A percentile compares a stretch with the other conserved stretches of the same genome.
phyloP scores from a whole-genome alignment of 2,113 vertebrate genomes.

The Megaceryle maxima region DNA sequence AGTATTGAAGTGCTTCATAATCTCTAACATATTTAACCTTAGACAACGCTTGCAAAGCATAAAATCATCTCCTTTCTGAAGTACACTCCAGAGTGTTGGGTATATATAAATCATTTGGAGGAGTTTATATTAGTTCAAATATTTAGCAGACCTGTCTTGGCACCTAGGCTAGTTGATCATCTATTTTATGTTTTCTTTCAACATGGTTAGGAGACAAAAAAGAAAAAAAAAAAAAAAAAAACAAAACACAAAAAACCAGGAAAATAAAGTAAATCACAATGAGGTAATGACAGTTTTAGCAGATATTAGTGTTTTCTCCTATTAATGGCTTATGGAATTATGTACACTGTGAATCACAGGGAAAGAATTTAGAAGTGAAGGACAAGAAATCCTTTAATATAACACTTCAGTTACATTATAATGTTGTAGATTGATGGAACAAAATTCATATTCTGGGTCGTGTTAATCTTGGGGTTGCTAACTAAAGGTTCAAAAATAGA shows the following conservation, averaged over 20 bases:
- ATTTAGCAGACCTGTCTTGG: not conserved
- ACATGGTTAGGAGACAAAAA: not conserved
- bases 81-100: not conserved
- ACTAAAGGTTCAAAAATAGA: not conserved
- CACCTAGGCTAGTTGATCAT: not conserved
- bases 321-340: not conserved
- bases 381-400: not conserved
- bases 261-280: not conserved
- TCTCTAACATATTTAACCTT: not conserved
- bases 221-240: no score
- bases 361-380: not conserved
- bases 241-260: no score
- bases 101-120: not conserved
- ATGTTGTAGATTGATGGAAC: not conserved
- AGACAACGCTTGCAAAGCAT: not conserved
- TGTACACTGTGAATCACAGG: accelerated
- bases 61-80: not conserved
- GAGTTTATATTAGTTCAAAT: not conserved
- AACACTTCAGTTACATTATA: not conserved
- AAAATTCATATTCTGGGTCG: not conserved
- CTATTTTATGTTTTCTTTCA: not conserved
- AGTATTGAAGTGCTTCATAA: not conserved
- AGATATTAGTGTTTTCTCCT: not conserved
- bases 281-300: not conserved
- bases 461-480: not conserved